Base-by-base conservation (phyloP, 1,140 invertebrate species). In the Apis cerana region DNA sequence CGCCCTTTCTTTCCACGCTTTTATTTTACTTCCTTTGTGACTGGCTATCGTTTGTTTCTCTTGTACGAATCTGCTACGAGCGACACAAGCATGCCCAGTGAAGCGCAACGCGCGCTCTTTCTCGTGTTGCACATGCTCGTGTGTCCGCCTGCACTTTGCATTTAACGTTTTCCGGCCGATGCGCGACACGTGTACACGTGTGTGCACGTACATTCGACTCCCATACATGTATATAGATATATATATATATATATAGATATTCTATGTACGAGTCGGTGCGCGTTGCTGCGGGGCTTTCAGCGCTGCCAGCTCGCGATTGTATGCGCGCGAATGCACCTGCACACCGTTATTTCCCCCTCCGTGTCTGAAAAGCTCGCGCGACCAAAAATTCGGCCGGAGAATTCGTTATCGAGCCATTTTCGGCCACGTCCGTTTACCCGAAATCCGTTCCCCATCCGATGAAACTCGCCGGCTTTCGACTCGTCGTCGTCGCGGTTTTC, bases 321-420 rank as follows among this genome's bases (percentile, higher is more conserved):
- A 77, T 62, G 77, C 75, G 71, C 43, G 59, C 23, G 75, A 78
- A 78, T 75, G 75, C 72, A 58, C 75, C 75, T 70, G 72, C 65
- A 88, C 65, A 86, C 87, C 90, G 82, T 90, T 88, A 90, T 90
- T 91, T 88, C 81, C 76, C 43, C 64, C 75, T n/a, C 59, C 61
- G 23, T 59, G 52, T 61, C 62, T 67, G 61, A 59, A 86, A 84
- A 87, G 81, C 65, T 72, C 54, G 72, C 23, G 19, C 62, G 17
- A 80, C 75, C 71, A 83, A 75, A 64, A 86, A 87, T 68, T 69
- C 65, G 56, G 27, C 80, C 43, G 12, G 62, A 58, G 62, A 74
- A 75, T 52, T 78, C 82, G 85, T 87, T 87, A 86, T 74, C 56
- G 84, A 59, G 75, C 72, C 77, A 77, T 86, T 87, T 50, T 61